Percentiles rank a stretch among this genome's conserved stretches.
These are phyloP conservation scores for Apostichopus japonicus DNA, from an alignment of 35 echinoderm and acorn worm genomes.

Conservation along the genomic window DNA sequence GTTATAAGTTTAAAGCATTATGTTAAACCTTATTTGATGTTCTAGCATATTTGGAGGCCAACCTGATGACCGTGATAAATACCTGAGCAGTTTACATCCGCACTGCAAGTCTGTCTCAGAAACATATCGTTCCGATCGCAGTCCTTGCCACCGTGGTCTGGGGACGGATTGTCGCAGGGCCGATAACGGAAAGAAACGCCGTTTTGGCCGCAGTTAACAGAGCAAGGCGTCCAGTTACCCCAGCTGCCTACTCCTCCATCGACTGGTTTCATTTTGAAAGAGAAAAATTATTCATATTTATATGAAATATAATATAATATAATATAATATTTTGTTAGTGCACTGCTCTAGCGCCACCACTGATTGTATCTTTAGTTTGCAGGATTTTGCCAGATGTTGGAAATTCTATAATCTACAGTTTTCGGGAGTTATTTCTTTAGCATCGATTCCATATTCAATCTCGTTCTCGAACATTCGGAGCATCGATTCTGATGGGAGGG, in stretches of 20 bases:
- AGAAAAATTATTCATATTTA: background rate
- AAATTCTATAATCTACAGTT: no score
- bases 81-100: slow-evolving; percentile 59
- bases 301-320: no score
- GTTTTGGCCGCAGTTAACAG: slow-evolving; percentile 64
- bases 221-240: slow-evolving; percentile 69
- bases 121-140: slow-evolving; percentile 64
- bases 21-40: no score
- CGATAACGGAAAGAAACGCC: slow-evolving; percentile 68
- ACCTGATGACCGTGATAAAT: background rate
- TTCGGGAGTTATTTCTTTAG: no score
- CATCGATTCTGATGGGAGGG: no score
- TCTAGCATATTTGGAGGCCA: no score
- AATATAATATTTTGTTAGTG: no score
- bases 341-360: no score
- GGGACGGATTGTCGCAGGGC: slow-evolving; percentile 73
- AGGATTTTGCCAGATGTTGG: no score
- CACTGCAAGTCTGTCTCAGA: slow-evolving; percentile 52
- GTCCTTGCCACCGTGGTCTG: slow-evolving; percentile 69
- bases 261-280: slow-evolving; percentile 31
- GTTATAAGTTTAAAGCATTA: background rate
- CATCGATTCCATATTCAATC: no score
- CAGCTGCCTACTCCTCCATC: slow-evolving; percentile 72
- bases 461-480: no score
- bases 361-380: no score